A percentile compares a stretch with the other conserved stretches of the same genome.
phyloP scores from a whole-genome alignment of 2,888 invertebrate species.

The Candidula unifasciata region DNA sequence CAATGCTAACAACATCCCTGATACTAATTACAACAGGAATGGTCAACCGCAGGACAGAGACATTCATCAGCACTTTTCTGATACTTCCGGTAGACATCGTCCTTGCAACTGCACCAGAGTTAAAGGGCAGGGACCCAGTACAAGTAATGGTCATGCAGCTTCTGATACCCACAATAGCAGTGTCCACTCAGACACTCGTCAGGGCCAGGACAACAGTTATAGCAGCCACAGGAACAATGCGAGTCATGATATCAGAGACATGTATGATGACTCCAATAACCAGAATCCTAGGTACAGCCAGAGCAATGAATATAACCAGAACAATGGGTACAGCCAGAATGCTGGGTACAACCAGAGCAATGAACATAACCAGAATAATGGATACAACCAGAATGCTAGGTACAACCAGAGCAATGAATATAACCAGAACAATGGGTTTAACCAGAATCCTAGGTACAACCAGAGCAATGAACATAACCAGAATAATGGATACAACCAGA shows the following conservation, averaged over 20 bases:
- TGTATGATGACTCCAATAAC: too few relatives aligned
- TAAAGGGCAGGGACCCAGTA: not conserved
- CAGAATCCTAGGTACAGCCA: not conserved
- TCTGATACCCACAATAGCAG: not conserved
- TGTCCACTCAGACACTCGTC: not conserved
- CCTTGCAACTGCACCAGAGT: not conserved
- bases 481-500: not conserved
- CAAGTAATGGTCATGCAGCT: not conserved
- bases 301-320: not conserved
- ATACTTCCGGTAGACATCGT: not conserved
- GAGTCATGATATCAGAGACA: too few relatives aligned
- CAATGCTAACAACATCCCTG: not conserved
- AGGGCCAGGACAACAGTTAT: not conserved
- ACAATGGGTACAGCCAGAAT: not conserved
- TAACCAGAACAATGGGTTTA: not conserved
- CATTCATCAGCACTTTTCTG: not conserved
- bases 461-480: not conserved
- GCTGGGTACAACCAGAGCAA: not conserved
- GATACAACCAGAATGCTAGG: not conserved
- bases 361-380: not conserved
- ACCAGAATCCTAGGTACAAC: not conserved
- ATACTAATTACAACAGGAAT: not conserved
- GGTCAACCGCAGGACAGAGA: not conserved
- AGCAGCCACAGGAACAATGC: too few relatives aligned
- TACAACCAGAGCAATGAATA: not conserved